Conservation (phyloP, 2,113 vertebrate genomes). For the Heterochromis multidens region DNA sequence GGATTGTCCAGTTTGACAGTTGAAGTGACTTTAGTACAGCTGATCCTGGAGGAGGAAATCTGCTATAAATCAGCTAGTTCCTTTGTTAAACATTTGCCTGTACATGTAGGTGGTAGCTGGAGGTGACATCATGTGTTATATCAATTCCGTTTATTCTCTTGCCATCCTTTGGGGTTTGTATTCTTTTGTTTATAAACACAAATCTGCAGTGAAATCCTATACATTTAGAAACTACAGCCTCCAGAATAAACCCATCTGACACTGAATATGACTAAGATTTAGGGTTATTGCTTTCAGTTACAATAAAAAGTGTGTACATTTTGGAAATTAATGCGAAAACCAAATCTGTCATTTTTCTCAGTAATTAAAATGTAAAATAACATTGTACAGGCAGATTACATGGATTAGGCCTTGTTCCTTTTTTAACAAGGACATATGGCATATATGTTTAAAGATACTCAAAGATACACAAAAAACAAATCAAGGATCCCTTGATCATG, state of each 20-base stretch:
- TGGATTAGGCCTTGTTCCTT: background rate
- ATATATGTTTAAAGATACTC: background rate
- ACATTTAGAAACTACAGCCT: background rate
- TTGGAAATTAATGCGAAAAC: background rate
- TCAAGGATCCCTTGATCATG: background rate
- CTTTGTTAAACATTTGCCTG: background rate
- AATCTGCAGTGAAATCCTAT: background rate
- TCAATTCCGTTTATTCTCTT: background rate
- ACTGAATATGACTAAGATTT: background rate
- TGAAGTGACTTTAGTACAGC: accelerated
- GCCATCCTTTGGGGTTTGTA: background rate
- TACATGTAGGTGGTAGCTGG: background rate
- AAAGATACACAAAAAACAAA: too few species aligned
- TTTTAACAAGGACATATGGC: background rate
- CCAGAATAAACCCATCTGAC: background rate
- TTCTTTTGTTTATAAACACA: background rate
- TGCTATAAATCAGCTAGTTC: background rate
- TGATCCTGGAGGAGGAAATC: background rate
- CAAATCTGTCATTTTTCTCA: background rate
- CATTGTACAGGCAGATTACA: accelerated
- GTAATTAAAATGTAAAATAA: background rate
- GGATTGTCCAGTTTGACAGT: background rate
- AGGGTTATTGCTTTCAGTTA: background rate
- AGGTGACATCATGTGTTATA: background rate
- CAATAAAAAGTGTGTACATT: background rate